Evolutionary conservation across 1,140 invertebrate species (phyloP), one percentile per base, ranked within the genome.

Genomic region (Cydia fagiglandana): DNA sequence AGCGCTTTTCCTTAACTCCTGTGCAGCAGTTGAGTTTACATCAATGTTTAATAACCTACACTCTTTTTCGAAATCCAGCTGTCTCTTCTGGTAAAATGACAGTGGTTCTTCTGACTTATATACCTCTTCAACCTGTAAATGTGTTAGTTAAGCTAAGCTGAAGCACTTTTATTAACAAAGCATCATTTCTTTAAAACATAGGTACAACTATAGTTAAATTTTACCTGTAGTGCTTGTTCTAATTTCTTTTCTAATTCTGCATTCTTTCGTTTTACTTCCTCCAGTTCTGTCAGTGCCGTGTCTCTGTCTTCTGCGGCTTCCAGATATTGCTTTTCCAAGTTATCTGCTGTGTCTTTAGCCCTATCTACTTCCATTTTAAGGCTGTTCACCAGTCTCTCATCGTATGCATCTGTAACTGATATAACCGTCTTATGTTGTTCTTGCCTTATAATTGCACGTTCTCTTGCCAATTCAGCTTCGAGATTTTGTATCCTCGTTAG

Each of bases 261-360:
- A 80, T 97, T 97, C 87, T 95, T 95, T 83, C 95, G 94, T 85
- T 95, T 96, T 76, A 96, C 93, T 91, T 97, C 96, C 87, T 97
- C 97, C 56, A 97, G 91, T 85, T 97, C 96, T 20, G 94, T 94
- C 87, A 96, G 95, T 0, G 95, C 95, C 47, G 95, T 95, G 77
- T 97, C 96, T 76, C 97, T 94, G 89, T 97, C 95, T 82, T 97
- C 96, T 2, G 95, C 95, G 4, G 95, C 95, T 79, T 94, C 94
- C 50, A 96, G 94, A 86, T 96, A 97, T 83, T 97, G 96, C 81
- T 95, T 95, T 83, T 97, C 96, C 78, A 97, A 94, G 84, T 96
- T 95, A 84, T 97, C 96, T 0, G 96, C 96, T 20, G 95, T 95
- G 83, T 96, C 96, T 84, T 96, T 95, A 0, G 96, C 95, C 78